Evolutionary conservation across 2,797 vertebrate species (phyloP), one percentile per base, ranked within the genome.

Genomic region (Psittacula echo): DNA sequence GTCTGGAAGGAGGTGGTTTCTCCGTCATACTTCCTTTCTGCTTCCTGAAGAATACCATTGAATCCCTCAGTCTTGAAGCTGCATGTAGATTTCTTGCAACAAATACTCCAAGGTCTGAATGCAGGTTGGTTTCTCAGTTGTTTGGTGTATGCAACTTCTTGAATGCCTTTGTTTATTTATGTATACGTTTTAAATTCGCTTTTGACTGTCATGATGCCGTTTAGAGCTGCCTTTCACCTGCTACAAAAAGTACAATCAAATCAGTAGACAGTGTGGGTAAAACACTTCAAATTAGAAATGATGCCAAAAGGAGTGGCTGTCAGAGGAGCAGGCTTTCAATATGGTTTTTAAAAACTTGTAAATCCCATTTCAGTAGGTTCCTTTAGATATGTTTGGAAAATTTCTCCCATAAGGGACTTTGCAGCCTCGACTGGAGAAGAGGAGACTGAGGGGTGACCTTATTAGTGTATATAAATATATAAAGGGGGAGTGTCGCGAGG

Each of bases 121-220:
- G 21, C 8, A 51, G 14, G 13, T 45, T 50, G 5, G 56, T 82
- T 39, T 30, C 27, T 24, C 24, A 26, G 32, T 44, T 71, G 39
- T 34, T 88, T 37, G 27, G 24, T 45, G 14, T 12, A 12, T 60
- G 41, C 23, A 48, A 4, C 62, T 84, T 64, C 44, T 42, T 67
- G 23, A 84, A 60, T 32, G 8, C 45, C 8, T 42, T 64, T 50
- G 3, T 56, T 82, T 47, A 11, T 56, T 89, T 48, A 7, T 67
- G 7, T 6, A 4, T 21, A 16, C 0, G 0, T 71, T 81, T 93
- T n/a, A 47, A 54, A 65, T 61, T 54, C 12, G 2, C 16, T 44
- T 7, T 41, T 58, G 27, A 27, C 78, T 72, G 41, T 44, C 12
- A 9, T 72, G 44, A 50, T 5, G 3, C 30, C 6, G 60, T 67